Evolutionary conservation across 1,140 invertebrate species (phyloP), one percentile per base, ranked within the genome.

Genomic region (Papilio polytes): DNA sequence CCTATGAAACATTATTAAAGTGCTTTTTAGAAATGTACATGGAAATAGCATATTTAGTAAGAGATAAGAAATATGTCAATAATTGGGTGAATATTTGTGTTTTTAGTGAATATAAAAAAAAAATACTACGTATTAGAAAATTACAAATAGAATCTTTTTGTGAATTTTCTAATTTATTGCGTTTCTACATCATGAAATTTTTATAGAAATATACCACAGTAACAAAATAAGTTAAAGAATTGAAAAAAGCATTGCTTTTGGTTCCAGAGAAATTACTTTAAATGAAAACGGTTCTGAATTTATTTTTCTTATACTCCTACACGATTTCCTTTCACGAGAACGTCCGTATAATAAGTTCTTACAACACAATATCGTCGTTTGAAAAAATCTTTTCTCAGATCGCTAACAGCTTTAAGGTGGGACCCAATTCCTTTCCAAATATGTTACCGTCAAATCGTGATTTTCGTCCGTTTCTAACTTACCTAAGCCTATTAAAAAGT

Each of bases 341-440:
- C 59, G 53, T 63, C 22, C 22, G 10, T 63, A 63, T 63, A 63
- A 66, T 66, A 66, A 70, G 26, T 70, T 31, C 13, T 15, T 31
- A 70, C 26, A 70, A 70, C 26, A 36, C 12, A 31, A 31, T 31
- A 70, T 36, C 26, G 10, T 70, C 26, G 63, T 26, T 31, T 15
- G 53, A 36, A 70, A 31, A 70, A 70, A 70, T 31, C 63, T 70
- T 70, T 70, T 70, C 63, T 7, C 22, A 15, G 12, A 18, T 70
- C 26, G 63, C 63, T 70, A 70, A 70, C 63, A 70, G 63, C 63
- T 36, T 63, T 70, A 70, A 70, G 63, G 63, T 36, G 63, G 63
- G 26, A 3, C 63, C 63, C 26, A 15, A 70, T 70, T 70, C 26
- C 12, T 4, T 70, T 70, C 3, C 7, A 31, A 31, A 36, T 31